Base-by-base conservation (phyloP, 2,797 vertebrate species). In the Anguilla megastoma region DNA sequence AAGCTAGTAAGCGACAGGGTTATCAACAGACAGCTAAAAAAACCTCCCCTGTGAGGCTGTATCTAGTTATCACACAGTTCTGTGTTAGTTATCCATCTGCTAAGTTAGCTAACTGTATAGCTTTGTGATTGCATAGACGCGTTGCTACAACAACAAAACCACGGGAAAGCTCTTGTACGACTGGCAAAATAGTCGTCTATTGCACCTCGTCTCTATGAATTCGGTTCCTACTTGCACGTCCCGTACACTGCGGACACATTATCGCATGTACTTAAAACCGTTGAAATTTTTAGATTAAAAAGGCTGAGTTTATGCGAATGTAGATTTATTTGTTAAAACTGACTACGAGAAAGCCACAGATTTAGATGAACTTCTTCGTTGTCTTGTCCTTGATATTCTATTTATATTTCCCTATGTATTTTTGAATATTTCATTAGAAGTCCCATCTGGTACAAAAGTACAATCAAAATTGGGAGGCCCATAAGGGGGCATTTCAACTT, bases 91-190 rank as follows among this genome's bases (percentile, higher is more conserved):
- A 33, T 76, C 71, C 71, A 76, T 71, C 69, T 10, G 27, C 71
- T 36, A 16, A 16, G 30, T 76, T 76, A 10, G 71, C 33, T 76
- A 80, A 21, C 14, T 21, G 41, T 36, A 52, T 74, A 69, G 63
- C 63, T 69, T 1, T 33, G 27, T 27, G 30, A 74, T 69, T 69
- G 63, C n/a, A 2, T 69, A 1, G 12, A 10, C 79, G 45, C 79
- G 79, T 82, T 82, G 79, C 79, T 82, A 82, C 79, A n/a, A 82
- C 41, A 82, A 82, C 74, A 76, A 76, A 76, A 36, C 36, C 7
- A 52, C 50, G 50, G 74, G 33, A 76, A 76, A 71, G 24, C 21
- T n/a, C 21, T 9, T 48, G 79, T 82, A 50, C 79, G 24, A 82
- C 45, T 24, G 12, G 18, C 24, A 2, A 50, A 82, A 50, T 50